phyloP scores from a whole-genome alignment of 2,113 vertebrate species.

The Acrocephalus kingi region DNA sequence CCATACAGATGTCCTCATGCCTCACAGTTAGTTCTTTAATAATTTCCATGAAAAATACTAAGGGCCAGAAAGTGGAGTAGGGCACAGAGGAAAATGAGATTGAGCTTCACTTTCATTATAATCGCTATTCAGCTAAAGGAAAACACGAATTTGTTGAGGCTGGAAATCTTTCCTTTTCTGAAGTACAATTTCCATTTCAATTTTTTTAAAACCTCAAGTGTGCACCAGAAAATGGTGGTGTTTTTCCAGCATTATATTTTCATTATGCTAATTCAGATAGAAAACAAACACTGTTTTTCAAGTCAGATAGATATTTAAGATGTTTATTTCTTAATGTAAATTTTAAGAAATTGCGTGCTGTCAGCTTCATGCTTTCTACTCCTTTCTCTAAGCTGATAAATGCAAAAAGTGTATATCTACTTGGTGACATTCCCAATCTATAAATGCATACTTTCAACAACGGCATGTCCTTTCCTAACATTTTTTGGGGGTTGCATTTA shows the following conservation, averaged over 20 bases:
- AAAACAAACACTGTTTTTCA: neutral
- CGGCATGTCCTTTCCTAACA: slow-evolving; percentile 66
- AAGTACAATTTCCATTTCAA: neutral
- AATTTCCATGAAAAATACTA: slow-evolving; percentile 14
- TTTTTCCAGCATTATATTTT: neutral
- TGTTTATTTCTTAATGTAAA: neutral
- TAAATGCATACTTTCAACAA: slow-evolving; percentile 64
- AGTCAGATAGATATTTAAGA: neutral
- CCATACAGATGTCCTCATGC: neutral
- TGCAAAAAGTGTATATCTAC: slow-evolving; percentile 40
- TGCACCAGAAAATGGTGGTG: neutral
- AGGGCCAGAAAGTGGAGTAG: neutral
- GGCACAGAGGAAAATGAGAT: neutral
- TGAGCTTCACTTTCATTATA: neutral
- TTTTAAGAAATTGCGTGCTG: slow-evolving; percentile 17
- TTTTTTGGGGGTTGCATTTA: slow-evolving; percentile 71
- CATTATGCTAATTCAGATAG: neutral
- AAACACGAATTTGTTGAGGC: neutral
- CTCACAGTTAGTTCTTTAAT: slow-evolving; percentile 11
- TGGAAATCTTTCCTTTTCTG: neutral
- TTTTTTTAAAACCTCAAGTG: neutral
- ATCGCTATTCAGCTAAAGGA: neutral
- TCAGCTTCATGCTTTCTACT: neutral
- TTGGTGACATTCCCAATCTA: slow-evolving; percentile 55
- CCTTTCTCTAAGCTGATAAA: slow-evolving; percentile 10